These are phyloP conservation scores for Nomada flava DNA, from an alignment of 2,888 invertebrate genomes.

Conservation along the genomic window DNA sequence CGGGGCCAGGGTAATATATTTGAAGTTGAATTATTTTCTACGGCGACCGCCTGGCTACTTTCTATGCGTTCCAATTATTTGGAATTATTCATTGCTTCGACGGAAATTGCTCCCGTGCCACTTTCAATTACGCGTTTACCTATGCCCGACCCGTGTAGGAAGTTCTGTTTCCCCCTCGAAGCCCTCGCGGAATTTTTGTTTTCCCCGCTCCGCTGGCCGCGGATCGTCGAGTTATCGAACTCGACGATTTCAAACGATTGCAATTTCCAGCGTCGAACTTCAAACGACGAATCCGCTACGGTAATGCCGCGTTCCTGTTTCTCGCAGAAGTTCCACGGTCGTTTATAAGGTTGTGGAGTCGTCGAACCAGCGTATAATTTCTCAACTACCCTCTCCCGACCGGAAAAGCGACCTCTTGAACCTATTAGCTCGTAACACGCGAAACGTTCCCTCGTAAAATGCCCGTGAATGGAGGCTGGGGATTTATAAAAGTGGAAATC, in stretches of 20 bases:
- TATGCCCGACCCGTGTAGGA: conserved; percentile 18
- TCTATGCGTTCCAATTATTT: conserved; percentile 38
- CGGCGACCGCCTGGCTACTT: not conserved
- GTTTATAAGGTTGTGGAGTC: conserved; percentile 22
- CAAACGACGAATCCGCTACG: conserved; percentile 35
- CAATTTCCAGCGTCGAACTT: conserved; percentile 16
- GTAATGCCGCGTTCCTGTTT: conserved; percentile 20
- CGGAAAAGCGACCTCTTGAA: not conserved
- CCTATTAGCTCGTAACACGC: conserved; percentile 1
- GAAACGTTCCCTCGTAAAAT: conserved; percentile 4
- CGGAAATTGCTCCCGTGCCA: conserved; percentile 38
- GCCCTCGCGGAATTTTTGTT: not conserved
- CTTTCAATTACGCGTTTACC: conserved; percentile 32
- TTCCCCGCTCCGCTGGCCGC: not conserved
- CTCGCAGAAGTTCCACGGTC: conserved; percentile 2
- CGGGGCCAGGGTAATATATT: not conserved
- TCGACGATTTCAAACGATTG: conserved; percentile 28
- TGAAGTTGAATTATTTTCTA: not conserved
- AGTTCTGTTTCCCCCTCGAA: not conserved
- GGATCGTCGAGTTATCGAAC: not conserved
- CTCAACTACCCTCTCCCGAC: not conserved
- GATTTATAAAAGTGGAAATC: not conserved
- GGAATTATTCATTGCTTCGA: conserved; percentile 45
- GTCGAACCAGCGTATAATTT: conserved; percentile 12
- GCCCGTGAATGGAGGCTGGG: not conserved